Percentiles rank a stretch among this genome's conserved stretches.
These are phyloP conservation scores for Piprites chloris DNA, from an alignment of 2,113 vertebrate genomes.

Conservation along the genomic window DNA sequence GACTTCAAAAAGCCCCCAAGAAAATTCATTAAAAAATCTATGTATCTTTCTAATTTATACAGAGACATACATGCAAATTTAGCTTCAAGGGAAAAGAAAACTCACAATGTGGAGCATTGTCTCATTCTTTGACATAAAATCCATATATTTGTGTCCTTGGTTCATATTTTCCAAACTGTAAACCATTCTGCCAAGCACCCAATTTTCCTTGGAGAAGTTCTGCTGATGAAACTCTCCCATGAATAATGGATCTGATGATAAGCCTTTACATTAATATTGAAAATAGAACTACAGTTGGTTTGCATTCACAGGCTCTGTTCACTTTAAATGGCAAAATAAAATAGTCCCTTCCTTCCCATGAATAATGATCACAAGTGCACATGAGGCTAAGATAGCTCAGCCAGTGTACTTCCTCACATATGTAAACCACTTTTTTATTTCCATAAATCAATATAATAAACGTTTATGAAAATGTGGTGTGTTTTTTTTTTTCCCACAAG, in stretches of 20 bases:
- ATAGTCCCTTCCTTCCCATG: neutral
- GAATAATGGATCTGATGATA: neutral
- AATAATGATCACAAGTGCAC: neutral
- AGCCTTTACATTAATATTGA: neutral
- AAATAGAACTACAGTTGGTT: neutral
- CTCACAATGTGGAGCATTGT: fast-evolving
- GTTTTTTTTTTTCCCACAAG: neutral
- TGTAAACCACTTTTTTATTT: neutral
- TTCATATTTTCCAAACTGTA: neutral
- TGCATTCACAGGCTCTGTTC: neutral
- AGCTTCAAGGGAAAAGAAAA: neutral
- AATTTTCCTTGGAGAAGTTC: neutral
- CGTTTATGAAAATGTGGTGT: neutral
- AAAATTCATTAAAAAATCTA: neutral
- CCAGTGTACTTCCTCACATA: neutral
- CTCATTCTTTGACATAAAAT: neutral
- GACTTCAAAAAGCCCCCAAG: neutral
- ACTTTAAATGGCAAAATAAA: neutral
- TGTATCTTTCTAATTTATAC: neutral
- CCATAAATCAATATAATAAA: neutral
- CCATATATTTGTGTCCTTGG: neutral
- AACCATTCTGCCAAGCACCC: neutral
- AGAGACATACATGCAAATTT: fast-evolving
- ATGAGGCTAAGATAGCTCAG: neutral
- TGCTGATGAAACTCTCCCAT: neutral